phyloP scores from a whole-genome alignment of 2,113 vertebrate genomes.

The Cyanistes caeruleus region DNA sequence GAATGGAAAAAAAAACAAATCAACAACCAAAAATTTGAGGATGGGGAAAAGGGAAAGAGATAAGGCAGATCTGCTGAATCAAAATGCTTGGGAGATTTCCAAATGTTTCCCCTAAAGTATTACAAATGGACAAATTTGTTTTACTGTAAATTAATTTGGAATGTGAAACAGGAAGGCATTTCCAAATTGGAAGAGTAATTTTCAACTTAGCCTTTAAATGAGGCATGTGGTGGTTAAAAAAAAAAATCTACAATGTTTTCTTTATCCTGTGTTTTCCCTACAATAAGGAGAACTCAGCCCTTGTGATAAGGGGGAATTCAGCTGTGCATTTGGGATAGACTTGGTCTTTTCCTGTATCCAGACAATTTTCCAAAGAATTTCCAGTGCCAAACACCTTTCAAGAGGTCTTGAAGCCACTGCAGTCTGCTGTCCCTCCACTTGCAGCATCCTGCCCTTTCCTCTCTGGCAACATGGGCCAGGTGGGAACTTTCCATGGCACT shows the following conservation, averaged over 20 bases:
- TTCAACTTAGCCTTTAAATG: slow-evolving; percentile 16
- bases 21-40: neutral
- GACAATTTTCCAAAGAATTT: neutral
- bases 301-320: neutral
- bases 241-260: neutral
- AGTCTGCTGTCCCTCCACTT: neutral
- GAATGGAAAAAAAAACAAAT: neutral
- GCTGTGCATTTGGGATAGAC: neutral
- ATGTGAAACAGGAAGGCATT: neutral
- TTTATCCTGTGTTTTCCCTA: neutral
- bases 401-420: neutral
- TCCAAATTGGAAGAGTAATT: slow-evolving; percentile 10
- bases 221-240: neutral
- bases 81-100: slow-evolving; percentile 3
- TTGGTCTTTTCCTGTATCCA: neutral
- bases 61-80: neutral
- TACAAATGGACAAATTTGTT: neutral
- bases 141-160: neutral
- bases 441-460: neutral
- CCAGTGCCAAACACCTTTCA: neutral
- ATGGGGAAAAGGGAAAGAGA: neutral
- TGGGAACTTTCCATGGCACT: neutral
- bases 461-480: neutral
- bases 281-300: neutral
- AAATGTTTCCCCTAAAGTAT: slow-evolving; percentile 2